Percentiles rank a stretch among this genome's conserved stretches.
Evolutionary conservation across 2,113 vertebrate genomes (phyloP).

Genomic region (Aramus guarauna): DNA sequence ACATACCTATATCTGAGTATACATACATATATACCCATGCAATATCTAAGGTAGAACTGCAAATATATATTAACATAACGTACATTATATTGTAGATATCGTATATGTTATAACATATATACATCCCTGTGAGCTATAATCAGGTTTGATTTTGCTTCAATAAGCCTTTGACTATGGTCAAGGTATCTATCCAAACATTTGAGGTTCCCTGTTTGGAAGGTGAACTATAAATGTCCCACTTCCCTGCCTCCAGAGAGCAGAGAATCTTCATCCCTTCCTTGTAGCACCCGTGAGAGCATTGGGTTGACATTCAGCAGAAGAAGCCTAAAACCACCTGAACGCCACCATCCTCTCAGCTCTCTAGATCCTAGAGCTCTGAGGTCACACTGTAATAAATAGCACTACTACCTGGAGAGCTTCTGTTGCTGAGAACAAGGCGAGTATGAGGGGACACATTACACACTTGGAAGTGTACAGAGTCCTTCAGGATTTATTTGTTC

Average conservation of each 20-base stretch:
- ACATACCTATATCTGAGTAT: neutral
- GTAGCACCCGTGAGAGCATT: neutral
- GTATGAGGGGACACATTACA: neutral
- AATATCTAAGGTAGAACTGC: neutral
- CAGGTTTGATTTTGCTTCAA: neutral
- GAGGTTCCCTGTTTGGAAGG: neutral
- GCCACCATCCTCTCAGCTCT: neutral
- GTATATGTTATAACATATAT: neutral
- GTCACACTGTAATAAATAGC: neutral
- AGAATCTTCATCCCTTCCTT: neutral
- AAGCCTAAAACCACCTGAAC: neutral
- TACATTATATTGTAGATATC: neutral
- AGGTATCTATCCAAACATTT: neutral
- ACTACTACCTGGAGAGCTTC: neutral
- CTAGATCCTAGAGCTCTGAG: neutral
- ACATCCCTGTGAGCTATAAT: neutral
- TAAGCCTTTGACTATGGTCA: neutral
- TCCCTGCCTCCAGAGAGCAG: neutral
- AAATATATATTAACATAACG: neutral
- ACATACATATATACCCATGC: neutral
- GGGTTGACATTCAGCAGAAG: neutral
- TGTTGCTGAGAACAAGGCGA: neutral
- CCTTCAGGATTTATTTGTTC: constrained; percentile 33
- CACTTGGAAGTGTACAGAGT: neutral
- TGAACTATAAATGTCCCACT: neutral